Base-by-base conservation (phyloP, 2,113 vertebrate genomes). In the Colinus virginianus region DNA sequence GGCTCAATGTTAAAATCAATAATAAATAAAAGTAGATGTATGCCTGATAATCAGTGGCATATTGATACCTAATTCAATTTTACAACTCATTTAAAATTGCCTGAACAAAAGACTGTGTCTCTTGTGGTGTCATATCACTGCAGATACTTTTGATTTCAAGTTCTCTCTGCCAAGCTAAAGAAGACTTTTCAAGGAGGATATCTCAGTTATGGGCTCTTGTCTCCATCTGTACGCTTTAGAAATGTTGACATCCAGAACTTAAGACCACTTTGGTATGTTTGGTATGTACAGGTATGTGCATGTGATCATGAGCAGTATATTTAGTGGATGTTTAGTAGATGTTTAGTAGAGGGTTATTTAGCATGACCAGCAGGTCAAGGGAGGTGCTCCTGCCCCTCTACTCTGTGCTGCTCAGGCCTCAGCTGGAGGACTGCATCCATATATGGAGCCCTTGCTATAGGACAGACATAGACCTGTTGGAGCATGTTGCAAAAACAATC, bases 221-320 rank as follows among this genome's bases (percentile, higher is more conserved):
- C 2, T 85, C 40, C 26, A 30, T 38, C n/a, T 58, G 4, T 40
- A 76, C 0, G 0, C 6, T 9, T 9, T 16, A 11, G 36, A 77
- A 91, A 58, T 51, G 28, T 12, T 43, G 26, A 45, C 7, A 56
- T 56, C 49, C 45, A 64, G 72, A 78, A 69, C 11, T 32, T 13
- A 7, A 5, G 12, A 18, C 1, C 13, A 13, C 13, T 77, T 82
- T 38, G 23, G 23, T 55, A 55, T 55, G 28, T 55, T 55, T 55
- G 26, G 28, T 13, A 4, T 19, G 21, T 18, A 67, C 15, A 45
- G 13, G 13, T 62, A 71, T 3, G 21, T 43, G 11, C 11, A 34
- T 28, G 3, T 1, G 1, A 75, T 78, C 53, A 22, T 20, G 42
- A 9, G 21, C 53, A 12, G 11, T 70, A 91, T 43, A 43, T 43